phyloP scores from a whole-genome alignment of 2,797 vertebrate species.

The Myripristis murdjan region DNA sequence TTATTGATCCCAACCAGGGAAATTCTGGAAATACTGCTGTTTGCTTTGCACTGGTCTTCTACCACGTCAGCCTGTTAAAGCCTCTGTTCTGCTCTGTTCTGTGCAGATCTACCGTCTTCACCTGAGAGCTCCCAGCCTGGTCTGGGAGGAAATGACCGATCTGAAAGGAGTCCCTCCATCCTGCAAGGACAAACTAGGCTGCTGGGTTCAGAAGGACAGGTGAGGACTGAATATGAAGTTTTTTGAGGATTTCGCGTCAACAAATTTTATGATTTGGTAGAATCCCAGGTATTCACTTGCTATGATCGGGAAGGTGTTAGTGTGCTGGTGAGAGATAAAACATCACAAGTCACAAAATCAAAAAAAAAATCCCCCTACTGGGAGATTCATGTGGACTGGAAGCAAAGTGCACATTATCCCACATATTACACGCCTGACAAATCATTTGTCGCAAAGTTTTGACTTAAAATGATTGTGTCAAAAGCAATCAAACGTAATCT shows the following conservation, averaged over 20 bases:
- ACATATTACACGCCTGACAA: too few species aligned
- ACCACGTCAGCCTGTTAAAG: neutral
- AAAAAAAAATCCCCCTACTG: too few species aligned
- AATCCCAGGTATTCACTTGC: neutral
- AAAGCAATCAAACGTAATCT: too few species aligned
- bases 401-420: too few species aligned
- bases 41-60: neutral
- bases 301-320: neutral
- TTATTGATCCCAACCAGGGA: too few species aligned
- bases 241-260: neutral
- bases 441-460: too few species aligned
- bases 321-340: too few species aligned
- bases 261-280: too few species aligned
- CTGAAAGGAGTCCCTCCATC: slow-evolving; percentile 93
- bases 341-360: too few species aligned
- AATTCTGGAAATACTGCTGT: too few species aligned
- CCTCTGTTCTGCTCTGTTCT: neutral
- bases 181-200: slow-evolving; percentile 97
- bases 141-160: slow-evolving; percentile 93
- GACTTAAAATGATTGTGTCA: too few species aligned
- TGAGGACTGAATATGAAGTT: slow-evolving; percentile 65
- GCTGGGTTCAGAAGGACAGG: slow-evolving; percentile 97
- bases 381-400: too few species aligned
- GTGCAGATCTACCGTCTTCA: slow-evolving; percentile 93
- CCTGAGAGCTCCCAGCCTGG: slow-evolving; percentile 86